Evolutionary conservation across 1,140 invertebrate species (phyloP), one percentile per base, ranked within the genome.

Genomic region (Theocolax elegans): DNA sequence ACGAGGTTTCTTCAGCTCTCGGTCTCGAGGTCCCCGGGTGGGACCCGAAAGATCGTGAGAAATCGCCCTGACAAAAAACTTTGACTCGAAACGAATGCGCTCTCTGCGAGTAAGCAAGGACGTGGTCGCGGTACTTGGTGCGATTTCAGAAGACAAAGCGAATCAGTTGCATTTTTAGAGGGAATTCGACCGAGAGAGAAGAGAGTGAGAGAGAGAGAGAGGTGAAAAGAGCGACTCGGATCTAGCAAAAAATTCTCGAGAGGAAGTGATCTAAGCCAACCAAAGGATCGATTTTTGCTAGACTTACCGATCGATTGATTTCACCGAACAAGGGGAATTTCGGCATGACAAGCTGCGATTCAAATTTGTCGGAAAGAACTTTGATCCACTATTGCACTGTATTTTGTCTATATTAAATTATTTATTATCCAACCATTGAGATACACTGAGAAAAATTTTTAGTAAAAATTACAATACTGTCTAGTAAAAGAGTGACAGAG

Each of bases 1-100:
- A 42, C 19, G 31, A 65, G 10, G 12, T 58, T 53, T 63, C 48
- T 38, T 63, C 59, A 38, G 31, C 23, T 42, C 25, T 27, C 27
- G 27, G 62, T 13, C 29, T n/a, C 29, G 9, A 17, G 23, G 29
- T 60, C 17, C 15, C n/a, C 53, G 31, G 42, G 29, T 60, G 56
- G 54, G 51, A 51, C 54, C 70, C 70, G 38, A 62, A 62, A 72
- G 54, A 72, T 72, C 70, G 70, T 72, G 70, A 72, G 70, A 72
- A 72, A 72, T 72, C 63, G 56, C 23, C 13, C 66, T 60, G 60
- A 44, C 60, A 71, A 65, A 71, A 71, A 69, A 60, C 35, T 13
- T 19, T 21, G 67, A 19, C 46, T 49, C 56, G 66, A 60, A 49
- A 48, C 23, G 65, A 15, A 40, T 38, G 48, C 17, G n/a, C n/a